A percentile compares a stretch with the other conserved stretches of the same genome.
Conservation (phyloP, 2,888 invertebrate species). For the Anodontia alba region DNA sequence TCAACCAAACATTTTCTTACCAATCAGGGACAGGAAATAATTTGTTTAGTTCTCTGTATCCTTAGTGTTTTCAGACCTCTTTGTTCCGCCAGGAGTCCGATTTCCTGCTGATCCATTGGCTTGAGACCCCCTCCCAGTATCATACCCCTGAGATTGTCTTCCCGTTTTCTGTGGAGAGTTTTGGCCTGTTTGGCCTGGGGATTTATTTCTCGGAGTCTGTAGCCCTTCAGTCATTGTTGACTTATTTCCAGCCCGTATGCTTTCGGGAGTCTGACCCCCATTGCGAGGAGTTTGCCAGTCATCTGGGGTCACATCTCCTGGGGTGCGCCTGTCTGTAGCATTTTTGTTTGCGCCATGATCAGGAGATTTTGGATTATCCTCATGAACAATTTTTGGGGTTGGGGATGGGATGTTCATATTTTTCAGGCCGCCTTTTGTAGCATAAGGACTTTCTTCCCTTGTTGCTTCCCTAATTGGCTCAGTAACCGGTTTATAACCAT, state of each 20-base stretch:
- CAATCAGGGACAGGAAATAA: not conserved
- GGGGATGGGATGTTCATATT: conserved; percentile 57
- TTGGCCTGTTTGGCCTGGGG: not conserved
- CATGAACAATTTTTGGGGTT: conserved; percentile 36
- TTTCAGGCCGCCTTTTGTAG: conserved; percentile 47
- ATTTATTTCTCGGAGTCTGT: not conserved
- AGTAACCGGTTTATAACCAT: conserved; percentile 39
- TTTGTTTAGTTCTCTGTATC: not conserved
- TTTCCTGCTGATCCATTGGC: not conserved
- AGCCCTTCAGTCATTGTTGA: conserved; percentile 9
- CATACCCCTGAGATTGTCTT: not conserved
- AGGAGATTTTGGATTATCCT: conserved; percentile 37
- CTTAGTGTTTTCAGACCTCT: not conserved
- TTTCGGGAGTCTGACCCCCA: conserved; percentile 42
- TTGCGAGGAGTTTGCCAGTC: conserved; percentile 49
- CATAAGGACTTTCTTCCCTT: conserved; percentile 59
- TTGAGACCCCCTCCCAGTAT: not conserved
- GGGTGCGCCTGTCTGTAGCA: conserved; percentile 31
- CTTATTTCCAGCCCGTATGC: conserved; percentile 10
- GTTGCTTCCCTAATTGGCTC: conserved; percentile 47
- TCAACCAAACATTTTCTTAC: not conserved
- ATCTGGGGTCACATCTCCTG: conserved; percentile 59
- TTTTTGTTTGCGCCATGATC: conserved; percentile 23
- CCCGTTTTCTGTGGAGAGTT: not conserved
- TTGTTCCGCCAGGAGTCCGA: conserved; percentile 23